phyloP scores from a whole-genome alignment of 2,888 invertebrate genomes.

The Protula sp. region DNA sequence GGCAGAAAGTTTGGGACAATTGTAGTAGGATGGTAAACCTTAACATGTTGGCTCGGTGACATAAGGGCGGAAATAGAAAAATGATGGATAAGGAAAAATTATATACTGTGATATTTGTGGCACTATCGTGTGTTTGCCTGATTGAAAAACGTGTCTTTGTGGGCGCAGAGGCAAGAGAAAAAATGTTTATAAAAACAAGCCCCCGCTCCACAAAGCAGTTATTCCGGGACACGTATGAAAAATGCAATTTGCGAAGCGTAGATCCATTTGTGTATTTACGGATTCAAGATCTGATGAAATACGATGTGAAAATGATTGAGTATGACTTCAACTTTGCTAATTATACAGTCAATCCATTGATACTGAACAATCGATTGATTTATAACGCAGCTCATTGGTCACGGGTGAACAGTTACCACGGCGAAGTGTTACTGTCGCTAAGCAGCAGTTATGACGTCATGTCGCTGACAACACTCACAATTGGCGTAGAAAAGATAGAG shows the following conservation, averaged over 20 bases:
- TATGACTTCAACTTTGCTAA: conserved; percentile 20
- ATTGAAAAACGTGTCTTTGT: no score
- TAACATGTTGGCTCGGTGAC: no score
- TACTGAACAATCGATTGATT: conserved; percentile 5
- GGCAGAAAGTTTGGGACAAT: no score
- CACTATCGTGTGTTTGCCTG: no score
- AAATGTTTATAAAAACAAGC: no score
- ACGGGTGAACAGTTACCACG: conserved; percentile 40
- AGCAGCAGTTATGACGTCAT: conserved; percentile 49
- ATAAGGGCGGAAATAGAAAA: no score
- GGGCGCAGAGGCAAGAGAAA: no score
- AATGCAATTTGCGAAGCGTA: neutral
- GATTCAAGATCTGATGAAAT: conserved; percentile 7
- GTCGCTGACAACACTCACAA: conserved; percentile 44
- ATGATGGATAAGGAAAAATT: no score
- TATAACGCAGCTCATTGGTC: conserved; percentile 21
- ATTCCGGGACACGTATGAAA: no score
- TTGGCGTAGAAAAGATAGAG: conserved; percentile 33
- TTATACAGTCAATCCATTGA: conserved; percentile 21
- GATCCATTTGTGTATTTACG: conserved; percentile 9
- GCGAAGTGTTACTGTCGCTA: conserved; percentile 45
- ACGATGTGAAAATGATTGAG: conserved; percentile 20
- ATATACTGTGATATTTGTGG: no score
- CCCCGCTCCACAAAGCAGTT: no score
- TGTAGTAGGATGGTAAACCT: no score